Evolutionary conservation across 2,888 invertebrate species (phyloP), one percentile per base, ranked within the genome.

Genomic region (Microctonus brassicae): DNA sequence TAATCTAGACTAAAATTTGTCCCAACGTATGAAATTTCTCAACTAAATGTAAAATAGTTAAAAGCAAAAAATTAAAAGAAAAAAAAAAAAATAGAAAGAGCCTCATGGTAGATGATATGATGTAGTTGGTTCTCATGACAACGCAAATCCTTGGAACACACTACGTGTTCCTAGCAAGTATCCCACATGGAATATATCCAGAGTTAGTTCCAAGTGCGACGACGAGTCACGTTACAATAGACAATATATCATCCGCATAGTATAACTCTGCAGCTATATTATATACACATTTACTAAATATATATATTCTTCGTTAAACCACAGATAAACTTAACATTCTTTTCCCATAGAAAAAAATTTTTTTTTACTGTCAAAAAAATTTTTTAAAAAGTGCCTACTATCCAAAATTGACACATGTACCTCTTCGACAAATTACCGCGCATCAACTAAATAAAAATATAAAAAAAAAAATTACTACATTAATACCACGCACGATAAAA

Each of bases 121-220:
- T n/a, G n/a, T n/a, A n/a, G 81, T 83, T 81, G 83, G 86, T 86
- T 86, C 81, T 86, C 86, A 86, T 86, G 86, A 79, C 83, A 79
- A 86, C 86, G 83, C 11, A 29, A 61, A 47, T 84, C 80, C 84
- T 80, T 60, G 70, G 65, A 68, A 69, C 68, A 70, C 57, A 61
- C 36, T 29, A 29, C 7, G 7, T 29, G 29, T 29, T 5, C 7
- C 4, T n/a, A 17, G 0, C 7, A n/a, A 47, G 47, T 47, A n/a
- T n/a, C n/a, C n/a, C n/a, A n/a, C n/a, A n/a, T n/a, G n/a, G 17
- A n/a, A 20, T 17, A 17, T 29, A 17, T 47, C 47, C 17, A 47
- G n/a, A n/a, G n/a, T n/a, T n/a, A n/a, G n/a, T 47, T 47, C 17
- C 9, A 47, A 47, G 17, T n/a, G 47, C 47, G 20, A 47, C 47